phyloP scores from a whole-genome alignment of 2,888 invertebrate genomes.

The Athetis lepigone region DNA sequence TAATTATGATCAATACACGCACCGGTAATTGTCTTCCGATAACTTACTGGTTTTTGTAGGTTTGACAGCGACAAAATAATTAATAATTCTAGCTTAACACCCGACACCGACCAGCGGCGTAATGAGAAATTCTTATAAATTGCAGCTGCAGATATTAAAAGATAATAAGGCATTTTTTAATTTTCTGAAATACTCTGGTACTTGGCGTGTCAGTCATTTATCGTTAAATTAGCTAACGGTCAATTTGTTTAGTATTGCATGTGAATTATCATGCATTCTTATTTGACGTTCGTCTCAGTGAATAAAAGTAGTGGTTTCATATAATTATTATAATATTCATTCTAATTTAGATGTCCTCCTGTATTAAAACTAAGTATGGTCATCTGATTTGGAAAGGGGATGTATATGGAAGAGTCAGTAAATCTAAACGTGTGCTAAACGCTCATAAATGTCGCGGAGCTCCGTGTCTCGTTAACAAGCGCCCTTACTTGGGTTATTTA shows the following conservation, averaged over 20 bases:
- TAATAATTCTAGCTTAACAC: slow-evolving; percentile 55
- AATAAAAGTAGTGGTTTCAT: neutral
- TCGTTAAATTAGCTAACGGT: neutral
- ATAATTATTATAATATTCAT: neutral
- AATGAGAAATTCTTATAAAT: slow-evolving; percentile 50
- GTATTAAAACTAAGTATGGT: neutral
- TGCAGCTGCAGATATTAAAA: slow-evolving; percentile 40
- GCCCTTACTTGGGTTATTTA: slow-evolving; percentile 86
- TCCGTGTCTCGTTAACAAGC: slow-evolving; percentile 82
- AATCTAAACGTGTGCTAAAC: slow-evolving; percentile 64
- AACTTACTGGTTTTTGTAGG: slow-evolving; percentile 49
- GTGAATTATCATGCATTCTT: neutral
- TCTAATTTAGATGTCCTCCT: neutral
- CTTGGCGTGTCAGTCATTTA: neutral
- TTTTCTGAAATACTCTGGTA: slow-evolving; percentile 3
- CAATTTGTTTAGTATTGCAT: neutral
- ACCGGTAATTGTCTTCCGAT: slow-evolving; percentile 59
- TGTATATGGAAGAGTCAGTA: slow-evolving; percentile 27
- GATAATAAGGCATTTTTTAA: slow-evolving; percentile 9
- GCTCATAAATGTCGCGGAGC: slow-evolving; percentile 71
- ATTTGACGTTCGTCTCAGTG: neutral
- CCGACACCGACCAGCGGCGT: slow-evolving; percentile 20
- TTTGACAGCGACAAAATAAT: slow-evolving; percentile 60
- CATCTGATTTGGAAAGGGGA: slow-evolving; percentile 5
- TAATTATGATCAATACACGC: slow-evolving; percentile 60